Base-by-base conservation (phyloP, 2,797 vertebrate species). In the Poeciliopsis gracilis region DNA sequence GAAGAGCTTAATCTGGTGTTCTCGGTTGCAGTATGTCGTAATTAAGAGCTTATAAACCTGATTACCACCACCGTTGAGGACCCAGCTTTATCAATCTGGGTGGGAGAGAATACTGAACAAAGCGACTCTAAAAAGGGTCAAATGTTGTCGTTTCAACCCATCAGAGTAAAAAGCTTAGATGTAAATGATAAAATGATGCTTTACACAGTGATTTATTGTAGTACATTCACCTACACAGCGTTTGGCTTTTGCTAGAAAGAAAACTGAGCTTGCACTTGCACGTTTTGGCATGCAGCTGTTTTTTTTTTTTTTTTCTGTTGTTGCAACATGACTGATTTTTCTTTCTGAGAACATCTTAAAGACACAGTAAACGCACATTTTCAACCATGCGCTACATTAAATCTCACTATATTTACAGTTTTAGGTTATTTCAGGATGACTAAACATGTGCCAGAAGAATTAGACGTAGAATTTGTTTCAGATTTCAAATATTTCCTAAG, bases 1-100 rank as follows among this genome's bases (percentile, higher is more conserved):
- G 13, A 59, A 85, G 80, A 77, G 63, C 47, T 73, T 77, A 20
- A 82, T 82, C 59, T 53, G 45, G 3, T 43, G 15, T 71, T 82
- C 10, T 71, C 49, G 20, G 20, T 46, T 46, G 73, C 69, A 63
- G 13, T 67, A 23, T 33, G 41, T 77, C 28, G 53, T 20, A 81
- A 41, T 20, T 30, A 78, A n/a, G 18, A 73, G 67, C 20, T 59
- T 8, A 7, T 59, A 57, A 30, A 30, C 53, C 38, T 45, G 47
- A 59, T 59, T 30, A 59, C 3, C 8, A 13, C 20, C 28, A 36
- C 30, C 15, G 4, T 12, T 16, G 45, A 38, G 63, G 45, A n/a
- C 61, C 33, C 23, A 20, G 61, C 49, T 49, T 15, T n/a, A 63
- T 76, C 61, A 11, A 30, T 76, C 30, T 51, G 67, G 36, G 30